Base-by-base conservation (phyloP, 2,797 vertebrate species). In the Nannoperca australis region DNA sequence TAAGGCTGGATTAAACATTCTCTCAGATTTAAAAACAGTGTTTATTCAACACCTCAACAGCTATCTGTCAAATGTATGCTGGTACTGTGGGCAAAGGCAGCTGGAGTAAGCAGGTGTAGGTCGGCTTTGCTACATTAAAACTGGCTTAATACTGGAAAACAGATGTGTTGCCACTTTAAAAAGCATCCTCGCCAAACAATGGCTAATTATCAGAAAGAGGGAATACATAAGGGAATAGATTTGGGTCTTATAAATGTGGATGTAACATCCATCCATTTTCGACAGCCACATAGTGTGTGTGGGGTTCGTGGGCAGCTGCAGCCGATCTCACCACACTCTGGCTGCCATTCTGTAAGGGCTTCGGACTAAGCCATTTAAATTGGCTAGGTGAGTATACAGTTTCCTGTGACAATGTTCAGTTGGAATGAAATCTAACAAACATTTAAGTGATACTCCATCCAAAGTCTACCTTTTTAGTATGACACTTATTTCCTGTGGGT, bases 1-100 rank as follows among this genome's bases (percentile, higher is more conserved):
- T 76, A 47, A 73, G 56, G 65, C 24, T 82, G 45, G 76, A 86
- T 87, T 83, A 66, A 76, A 87, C 85, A 62, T 4, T 34, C 62
- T 55, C 64, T 47, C 24, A 2, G 12, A 76, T 47, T 71, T 65
- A 50, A 70, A 80, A 78, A 17, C 38, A 4, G 30, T 36, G 42
- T 81, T 68, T 55, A 73, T 60, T 78, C 60, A 76, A 65, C 82
- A 77, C 70, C 50, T 77, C 65, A 7, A 20, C 42, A 56, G 36
- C 8, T 36, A 2, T 56, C 63, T 74, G 60, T 30, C 49, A 30
- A 38, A 70, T 50, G 1, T 38, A 49, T 36, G 70, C 55, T n/a
- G 73, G n/a, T 4, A 66, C 60, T 61, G 30, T 56, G 36, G 30
- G 6, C 36, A 40, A 30, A 22, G 32, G 45, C 14, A 32, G 56